Evolutionary conservation across 2,888 invertebrate species (phyloP), one percentile per base, ranked within the genome.

Genomic region (Dynastes grantii): DNA sequence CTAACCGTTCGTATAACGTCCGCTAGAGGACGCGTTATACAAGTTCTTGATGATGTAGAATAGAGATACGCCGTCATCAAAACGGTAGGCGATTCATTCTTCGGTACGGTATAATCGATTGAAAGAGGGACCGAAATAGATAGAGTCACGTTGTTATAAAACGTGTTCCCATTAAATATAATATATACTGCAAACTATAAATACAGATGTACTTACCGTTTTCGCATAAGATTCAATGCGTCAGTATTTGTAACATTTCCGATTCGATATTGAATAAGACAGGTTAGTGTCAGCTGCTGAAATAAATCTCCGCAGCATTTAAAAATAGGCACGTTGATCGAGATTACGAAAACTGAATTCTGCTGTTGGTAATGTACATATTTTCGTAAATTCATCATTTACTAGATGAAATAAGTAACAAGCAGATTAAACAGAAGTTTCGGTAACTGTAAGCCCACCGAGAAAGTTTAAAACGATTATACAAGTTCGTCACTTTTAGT

Each of bases 121-220:
- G 29, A 13, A n/a, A 64, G 64, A 64, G 64, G n/a, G 37, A 32
- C 5, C 32, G 13, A 9, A 13, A 13, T 16, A 55, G 55, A 55
- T 16, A 55, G 16, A 22, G 29, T 64, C 29, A 64, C 64, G 64
- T 68, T 49, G 68, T 49, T 70, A 53, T 40, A n/a, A 53, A 70
- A 70, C 70, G 32, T 53, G 70, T n/a, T 70, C 29, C 13, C 27
- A 29, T 53, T 70, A 53, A 16, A 16, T 16, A 16, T 16, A 53
- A 70, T 70, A 70, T 53, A 70, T 53, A n/a, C n/a, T 16, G 27
- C 67, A 45, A 70, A 27, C 29, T 70, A 70, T 70, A 70, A 70
- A 70, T 70, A 70, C 51, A n/a, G 51, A 5, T 45, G 11, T 11
- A 45, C 11, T 11, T 45, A 45, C 45, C 45, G 45, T 8, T 32